These are phyloP conservation scores for Lepidurus apus DNA, from an alignment of 1,140 invertebrate species.

Conservation along the genomic window DNA sequence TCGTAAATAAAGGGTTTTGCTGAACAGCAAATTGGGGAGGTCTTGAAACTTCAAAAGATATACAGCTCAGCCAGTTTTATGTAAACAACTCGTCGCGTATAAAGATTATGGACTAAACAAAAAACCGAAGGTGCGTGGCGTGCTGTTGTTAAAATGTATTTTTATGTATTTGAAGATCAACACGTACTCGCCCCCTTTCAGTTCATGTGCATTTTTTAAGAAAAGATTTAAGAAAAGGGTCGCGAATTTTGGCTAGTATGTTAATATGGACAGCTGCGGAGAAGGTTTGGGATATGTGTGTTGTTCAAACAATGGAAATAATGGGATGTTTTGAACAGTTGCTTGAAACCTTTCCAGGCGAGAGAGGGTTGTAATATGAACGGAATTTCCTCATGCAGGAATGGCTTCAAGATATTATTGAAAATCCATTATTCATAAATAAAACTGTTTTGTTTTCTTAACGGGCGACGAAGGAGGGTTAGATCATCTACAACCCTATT, in stretches of 20 bases:
- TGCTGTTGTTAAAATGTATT: background rate
- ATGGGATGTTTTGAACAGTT: background rate
- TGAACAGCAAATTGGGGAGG: conserved; percentile 18
- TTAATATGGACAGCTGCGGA: too few relatives aligned
- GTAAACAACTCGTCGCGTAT: background rate
- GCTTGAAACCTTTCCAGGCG: background rate
- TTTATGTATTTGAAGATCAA: background rate
- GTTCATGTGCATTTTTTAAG: too few relatives aligned
- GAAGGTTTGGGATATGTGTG: background rate
- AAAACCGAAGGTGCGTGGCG: background rate
- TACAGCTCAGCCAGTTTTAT: background rate
- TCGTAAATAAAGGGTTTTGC: conserved; percentile 2
- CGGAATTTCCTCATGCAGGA: background rate
- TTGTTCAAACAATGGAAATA: background rate
- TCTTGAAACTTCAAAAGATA: background rate
- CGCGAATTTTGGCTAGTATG: too few relatives aligned
- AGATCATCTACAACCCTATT: background rate
- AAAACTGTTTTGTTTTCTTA: background rate
- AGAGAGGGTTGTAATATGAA: background rate
- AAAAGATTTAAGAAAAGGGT: too few relatives aligned
- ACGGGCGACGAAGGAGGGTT: background rate
- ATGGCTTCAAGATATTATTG: background rate
- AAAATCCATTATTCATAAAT: background rate
- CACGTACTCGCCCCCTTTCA: background rate
- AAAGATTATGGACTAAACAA: conserved; percentile 6